These are phyloP conservation scores for Sarotherodon lohbergeri DNA, from an alignment of 2,113 vertebrate genomes.

Conservation along the genomic window DNA sequence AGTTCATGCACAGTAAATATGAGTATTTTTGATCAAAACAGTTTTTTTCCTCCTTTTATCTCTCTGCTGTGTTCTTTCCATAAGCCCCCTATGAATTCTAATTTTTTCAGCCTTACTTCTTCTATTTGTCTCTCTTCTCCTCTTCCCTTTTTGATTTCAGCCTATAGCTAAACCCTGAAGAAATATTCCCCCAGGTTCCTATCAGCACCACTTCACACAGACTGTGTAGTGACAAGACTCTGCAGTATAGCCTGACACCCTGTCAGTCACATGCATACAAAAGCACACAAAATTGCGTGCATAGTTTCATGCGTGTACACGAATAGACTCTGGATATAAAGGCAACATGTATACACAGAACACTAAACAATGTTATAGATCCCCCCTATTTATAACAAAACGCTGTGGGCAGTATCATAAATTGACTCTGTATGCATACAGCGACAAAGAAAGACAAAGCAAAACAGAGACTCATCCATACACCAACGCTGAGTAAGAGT, in stretches of 20 bases:
- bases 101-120: background rate
- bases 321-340: background rate
- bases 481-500: background rate
- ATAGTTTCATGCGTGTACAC: background rate
- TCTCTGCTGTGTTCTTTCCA: background rate
- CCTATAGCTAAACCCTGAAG: slow-evolving; percentile 23
- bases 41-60: background rate
- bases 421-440: background rate
- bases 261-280: slow-evolving; percentile 3
- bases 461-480: background rate
- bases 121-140: background rate
- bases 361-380: background rate
- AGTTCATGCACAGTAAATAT: slow-evolving; percentile 13
- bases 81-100: background rate
- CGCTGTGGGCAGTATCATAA: background rate
- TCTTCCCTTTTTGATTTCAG: background rate
- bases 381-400: background rate
- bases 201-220: slow-evolving; percentile 21
- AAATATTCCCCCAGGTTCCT: slow-evolving; percentile 4
- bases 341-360: background rate
- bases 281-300: background rate
- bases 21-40: background rate
- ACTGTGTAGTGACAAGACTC: slow-evolving; percentile 9
- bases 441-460: background rate
- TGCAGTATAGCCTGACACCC: background rate